Conservation (phyloP, 2,113 vertebrate species). For the Apteryx owenii region DNA sequence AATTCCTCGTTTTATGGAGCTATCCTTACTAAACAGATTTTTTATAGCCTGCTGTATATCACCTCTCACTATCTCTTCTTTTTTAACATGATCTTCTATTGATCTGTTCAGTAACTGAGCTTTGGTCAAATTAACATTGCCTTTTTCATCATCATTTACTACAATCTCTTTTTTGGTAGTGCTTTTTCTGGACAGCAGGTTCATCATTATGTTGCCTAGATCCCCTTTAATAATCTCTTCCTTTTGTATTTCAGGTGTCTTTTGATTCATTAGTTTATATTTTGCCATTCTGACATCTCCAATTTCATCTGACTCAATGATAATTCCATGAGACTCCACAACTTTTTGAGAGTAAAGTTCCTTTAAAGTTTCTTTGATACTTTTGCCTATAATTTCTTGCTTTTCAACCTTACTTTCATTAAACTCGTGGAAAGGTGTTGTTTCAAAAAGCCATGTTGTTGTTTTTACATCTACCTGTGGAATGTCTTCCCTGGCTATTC, state of each 20-base stretch:
- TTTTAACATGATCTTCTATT: constrained; percentile 75
- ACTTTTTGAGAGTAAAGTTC: constrained; percentile 88
- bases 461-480: constrained; percentile 89
- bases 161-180: constrained; percentile 75
- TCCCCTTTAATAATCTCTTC: constrained; percentile 88
- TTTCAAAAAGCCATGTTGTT: constrained; percentile 93
- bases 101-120: constrained; percentile 85
- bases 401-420: constrained; percentile 82
- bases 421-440: constrained; percentile 88
- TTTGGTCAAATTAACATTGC: constrained; percentile 85
- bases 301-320: constrained; percentile 90
- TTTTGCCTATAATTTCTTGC: constrained; percentile 89
- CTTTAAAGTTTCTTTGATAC: constrained; percentile 87
- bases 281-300: constrained; percentile 92
- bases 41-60: constrained; percentile 88
- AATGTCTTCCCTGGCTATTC: constrained; percentile 80
- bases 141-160: constrained; percentile 87
- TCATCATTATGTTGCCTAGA: constrained; percentile 88
- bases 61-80: constrained; percentile 86
- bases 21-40: constrained; percentile 81
- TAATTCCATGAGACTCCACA: constrained; percentile 87
- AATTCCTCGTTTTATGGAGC: constrained; percentile 84
- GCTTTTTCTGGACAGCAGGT: constrained; percentile 83
- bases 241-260: constrained; percentile 87
- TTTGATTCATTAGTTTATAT: constrained; percentile 89